Base-by-base conservation (phyloP, 2,888 invertebrate species). In the Eilema sororculum region DNA sequence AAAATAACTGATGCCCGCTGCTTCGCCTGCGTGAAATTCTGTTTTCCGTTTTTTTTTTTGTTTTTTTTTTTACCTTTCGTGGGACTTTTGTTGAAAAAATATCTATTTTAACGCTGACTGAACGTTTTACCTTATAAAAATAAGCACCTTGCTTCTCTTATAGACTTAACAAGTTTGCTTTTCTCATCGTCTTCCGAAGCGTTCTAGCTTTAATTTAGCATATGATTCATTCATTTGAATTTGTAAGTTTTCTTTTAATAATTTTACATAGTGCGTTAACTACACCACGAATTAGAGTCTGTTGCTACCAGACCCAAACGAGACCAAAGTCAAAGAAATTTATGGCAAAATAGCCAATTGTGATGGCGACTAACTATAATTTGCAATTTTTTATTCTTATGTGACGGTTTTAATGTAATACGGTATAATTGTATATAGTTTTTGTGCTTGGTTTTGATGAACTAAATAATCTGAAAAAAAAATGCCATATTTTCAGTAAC, bases 361-460 rank as follows among this genome's bases (percentile, higher is more conserved):
- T 62, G 62, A 30, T 25, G 28, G 24, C 20, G 56, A 12, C 52
- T 64, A 24, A 22, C 8, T 30, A n/a, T 69, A 62, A 69, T 67
- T 72, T 75, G 73, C 58, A 69, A 64, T 30, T 73, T 70, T 64
- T 25, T 74, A 68, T 71, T 60, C 25, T n/a, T 59, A 63, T 76
- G 74, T 75, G 77, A 74, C 68, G 77, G 75, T 78, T 75, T 61
- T 62, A 73, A 75, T 67, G 67, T 71, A 8, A 63, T 76, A 76
- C 52, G 72, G 65, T 73, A 69, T 71, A 63, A 41, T 71, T 74
- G 62, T 75, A 75, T 28, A 74, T 63, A 77, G 52, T 56, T 33
- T 22, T 71, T 25, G 57, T 37, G 28, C 25, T 72, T 67, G 22
- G 30, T 67, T 73, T 70, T 78, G 65, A 63, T 46, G 64, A 63